These are phyloP conservation scores for Tyto alba DNA, from an alignment of 2,113 vertebrate species.

Conservation along the genomic window DNA sequence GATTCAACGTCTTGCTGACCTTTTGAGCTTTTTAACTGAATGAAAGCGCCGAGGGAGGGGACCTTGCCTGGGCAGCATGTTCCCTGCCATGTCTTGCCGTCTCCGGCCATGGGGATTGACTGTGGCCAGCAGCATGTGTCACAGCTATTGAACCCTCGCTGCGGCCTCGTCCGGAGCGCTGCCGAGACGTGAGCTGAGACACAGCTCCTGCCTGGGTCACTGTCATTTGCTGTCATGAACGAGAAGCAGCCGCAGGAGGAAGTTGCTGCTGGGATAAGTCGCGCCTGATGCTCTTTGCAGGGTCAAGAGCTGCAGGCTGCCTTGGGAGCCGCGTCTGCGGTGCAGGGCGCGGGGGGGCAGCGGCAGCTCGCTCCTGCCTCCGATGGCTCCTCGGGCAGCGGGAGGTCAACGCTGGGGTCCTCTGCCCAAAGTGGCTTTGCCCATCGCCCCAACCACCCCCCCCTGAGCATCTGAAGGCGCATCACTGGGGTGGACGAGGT, in stretches of 20 bases:
- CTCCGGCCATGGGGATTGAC: not conserved
- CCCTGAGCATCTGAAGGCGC: not conserved
- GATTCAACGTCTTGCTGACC: not conserved
- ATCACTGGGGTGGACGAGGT: accelerated
- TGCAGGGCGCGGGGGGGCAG: accelerated
- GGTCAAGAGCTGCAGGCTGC: not conserved
- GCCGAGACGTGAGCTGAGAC: not conserved
- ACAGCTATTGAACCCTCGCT: not conserved
- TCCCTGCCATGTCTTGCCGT: not conserved
- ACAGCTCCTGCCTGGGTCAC: not conserved
- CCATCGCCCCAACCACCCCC: not conserved
- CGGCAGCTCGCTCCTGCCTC: accelerated
- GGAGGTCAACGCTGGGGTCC: not conserved
- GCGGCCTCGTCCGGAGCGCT: not conserved
- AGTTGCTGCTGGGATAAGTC: not conserved
- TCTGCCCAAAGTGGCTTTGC: not conserved
- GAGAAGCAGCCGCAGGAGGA: not conserved
- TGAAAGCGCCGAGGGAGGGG: not conserved
- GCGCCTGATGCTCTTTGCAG: accelerated
- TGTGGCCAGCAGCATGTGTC: not conserved
- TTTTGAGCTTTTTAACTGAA: not conserved
- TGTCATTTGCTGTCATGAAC: not conserved
- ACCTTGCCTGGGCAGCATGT: not conserved
- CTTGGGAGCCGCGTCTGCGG: not conserved
- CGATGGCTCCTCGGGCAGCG: accelerated